Evolutionary conservation across 2,113 vertebrate genomes (phyloP).

Genomic region (Pseudolaguvia tuberculata): DNA sequence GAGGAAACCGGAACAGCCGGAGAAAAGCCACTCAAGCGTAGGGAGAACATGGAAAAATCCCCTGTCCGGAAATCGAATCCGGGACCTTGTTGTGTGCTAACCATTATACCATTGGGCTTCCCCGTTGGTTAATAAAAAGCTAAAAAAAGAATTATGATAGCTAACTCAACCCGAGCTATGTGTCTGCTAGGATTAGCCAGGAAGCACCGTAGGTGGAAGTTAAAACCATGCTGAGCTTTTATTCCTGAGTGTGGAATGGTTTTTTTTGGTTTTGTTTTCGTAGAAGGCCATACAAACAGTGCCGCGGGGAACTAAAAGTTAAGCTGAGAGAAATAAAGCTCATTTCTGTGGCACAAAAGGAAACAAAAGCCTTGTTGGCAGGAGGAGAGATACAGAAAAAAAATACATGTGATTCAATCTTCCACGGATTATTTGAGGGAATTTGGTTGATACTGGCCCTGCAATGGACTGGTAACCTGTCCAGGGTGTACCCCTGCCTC

Average conservation of each 20-base stretch:
- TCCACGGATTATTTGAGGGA: conserved; percentile 12
- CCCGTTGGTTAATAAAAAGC: no score
- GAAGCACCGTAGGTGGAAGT: conserved; percentile 18
- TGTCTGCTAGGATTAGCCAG: conserved; percentile 23
- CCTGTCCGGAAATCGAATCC: no score
- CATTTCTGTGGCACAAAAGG: conserved; percentile 11
- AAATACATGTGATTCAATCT: conserved; percentile 18
- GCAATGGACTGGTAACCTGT: no score
- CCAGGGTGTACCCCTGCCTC: no score
- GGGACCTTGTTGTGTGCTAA: no score
- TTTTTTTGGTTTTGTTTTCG: not conserved
- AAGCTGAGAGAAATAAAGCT: conserved; percentile 19
- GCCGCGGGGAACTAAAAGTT: conserved; percentile 36
- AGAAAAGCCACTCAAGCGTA: no score
- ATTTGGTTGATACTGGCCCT: no score
- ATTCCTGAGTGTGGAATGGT: not conserved
- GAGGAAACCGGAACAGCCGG: no score
- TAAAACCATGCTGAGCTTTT: conserved; percentile 21
- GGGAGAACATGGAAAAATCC: no score
- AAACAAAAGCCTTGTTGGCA: conserved; percentile 21
- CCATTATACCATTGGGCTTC: no score
- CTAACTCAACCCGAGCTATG: not conserved
- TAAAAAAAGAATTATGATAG: not conserved
- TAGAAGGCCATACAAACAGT: conserved; percentile 40
- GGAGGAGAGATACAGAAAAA: not conserved